Conservation (phyloP, 2,888 invertebrate genomes). For the Eumerus sabulonum region DNA sequence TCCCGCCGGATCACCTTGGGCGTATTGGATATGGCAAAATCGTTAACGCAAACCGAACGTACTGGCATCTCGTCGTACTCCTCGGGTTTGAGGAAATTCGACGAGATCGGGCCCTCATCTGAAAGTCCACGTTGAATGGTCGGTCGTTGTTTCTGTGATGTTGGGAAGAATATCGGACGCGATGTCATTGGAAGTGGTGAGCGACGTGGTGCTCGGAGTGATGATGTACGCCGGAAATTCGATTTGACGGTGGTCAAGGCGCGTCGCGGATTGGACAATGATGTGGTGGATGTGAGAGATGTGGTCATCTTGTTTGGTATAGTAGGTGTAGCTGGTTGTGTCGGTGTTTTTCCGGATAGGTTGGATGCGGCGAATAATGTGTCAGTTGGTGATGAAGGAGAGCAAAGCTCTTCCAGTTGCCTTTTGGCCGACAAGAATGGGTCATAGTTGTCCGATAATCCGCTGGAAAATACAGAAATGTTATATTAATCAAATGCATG, state of each 20-base stretch:
- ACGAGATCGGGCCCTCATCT: constrained; percentile 79
- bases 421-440: constrained; percentile 89
- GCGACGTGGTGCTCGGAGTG: constrained; percentile 76
- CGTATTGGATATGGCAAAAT: constrained; percentile 75
- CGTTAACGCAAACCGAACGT: constrained; percentile 77
- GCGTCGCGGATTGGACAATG: constrained; percentile 70
- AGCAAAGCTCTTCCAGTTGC: constrained; percentile 89
- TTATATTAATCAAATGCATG: background rate
- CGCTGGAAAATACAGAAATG: constrained; percentile 69
- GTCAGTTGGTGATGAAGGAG: constrained; percentile 81
- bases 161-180: constrained; percentile 72
- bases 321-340: constrained; percentile 72
- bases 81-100: constrained; percentile 78
- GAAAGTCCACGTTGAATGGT: constrained; percentile 78
- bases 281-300: constrained; percentile 72
- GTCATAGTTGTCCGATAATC: constrained; percentile 81
- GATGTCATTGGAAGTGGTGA: constrained; percentile 73
- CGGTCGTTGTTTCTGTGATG: constrained; percentile 76
- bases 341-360: constrained; percentile 70
- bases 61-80: constrained; percentile 79
- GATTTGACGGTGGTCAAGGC: constrained; percentile 70
- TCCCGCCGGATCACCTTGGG: constrained; percentile 77
- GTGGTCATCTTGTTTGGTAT: constrained; percentile 72
- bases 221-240: constrained; percentile 77
- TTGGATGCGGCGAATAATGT: constrained; percentile 70